A percentile compares a stretch with the other conserved stretches of the same genome.
phyloP scores from a whole-genome alignment of 2,888 invertebrate species.

The Uropetala carovei region DNA sequence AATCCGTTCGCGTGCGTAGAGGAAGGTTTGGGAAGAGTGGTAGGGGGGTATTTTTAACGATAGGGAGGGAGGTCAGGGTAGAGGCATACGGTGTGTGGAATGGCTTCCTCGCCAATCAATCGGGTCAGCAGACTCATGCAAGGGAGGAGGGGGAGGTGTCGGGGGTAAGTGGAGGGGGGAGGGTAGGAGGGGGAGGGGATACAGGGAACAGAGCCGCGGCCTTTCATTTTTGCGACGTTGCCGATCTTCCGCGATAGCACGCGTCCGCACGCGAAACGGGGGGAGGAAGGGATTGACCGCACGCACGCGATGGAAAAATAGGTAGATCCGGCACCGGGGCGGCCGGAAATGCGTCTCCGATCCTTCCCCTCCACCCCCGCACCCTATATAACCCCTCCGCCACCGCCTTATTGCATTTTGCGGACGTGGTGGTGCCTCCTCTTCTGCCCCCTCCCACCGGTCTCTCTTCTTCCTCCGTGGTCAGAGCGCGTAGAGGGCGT shows the following conservation, averaged over 20 bases:
- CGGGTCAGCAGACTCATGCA: neutral
- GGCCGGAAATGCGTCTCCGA: no score
- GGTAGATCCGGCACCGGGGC: no score
- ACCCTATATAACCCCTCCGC: neutral
- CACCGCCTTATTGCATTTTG: conserved; percentile 9
- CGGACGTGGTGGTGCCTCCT: neutral
- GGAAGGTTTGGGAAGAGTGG: no score
- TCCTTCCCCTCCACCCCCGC: no score
- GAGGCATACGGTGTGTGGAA: no score
- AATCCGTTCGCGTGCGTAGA: neutral
- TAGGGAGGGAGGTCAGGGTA: no score
- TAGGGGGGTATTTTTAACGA: no score
- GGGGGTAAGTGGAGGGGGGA: neutral
- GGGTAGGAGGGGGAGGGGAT: neutral
- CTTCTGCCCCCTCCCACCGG: no score
- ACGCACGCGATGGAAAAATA: neutral
- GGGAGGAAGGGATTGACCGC: neutral
- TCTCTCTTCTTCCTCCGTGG: neutral
- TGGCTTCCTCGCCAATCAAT: neutral
- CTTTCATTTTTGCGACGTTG: neutral
- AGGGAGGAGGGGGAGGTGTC: neutral
- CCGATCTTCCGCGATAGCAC: neutral
- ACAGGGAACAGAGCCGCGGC: neutral
- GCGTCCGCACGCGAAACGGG: neutral
- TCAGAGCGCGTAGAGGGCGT: neutral